Evolutionary conservation across 2,797 vertebrate species (phyloP), one percentile per base, ranked within the genome.

Genomic region (Myoxocephalus aenaeus): DNA sequence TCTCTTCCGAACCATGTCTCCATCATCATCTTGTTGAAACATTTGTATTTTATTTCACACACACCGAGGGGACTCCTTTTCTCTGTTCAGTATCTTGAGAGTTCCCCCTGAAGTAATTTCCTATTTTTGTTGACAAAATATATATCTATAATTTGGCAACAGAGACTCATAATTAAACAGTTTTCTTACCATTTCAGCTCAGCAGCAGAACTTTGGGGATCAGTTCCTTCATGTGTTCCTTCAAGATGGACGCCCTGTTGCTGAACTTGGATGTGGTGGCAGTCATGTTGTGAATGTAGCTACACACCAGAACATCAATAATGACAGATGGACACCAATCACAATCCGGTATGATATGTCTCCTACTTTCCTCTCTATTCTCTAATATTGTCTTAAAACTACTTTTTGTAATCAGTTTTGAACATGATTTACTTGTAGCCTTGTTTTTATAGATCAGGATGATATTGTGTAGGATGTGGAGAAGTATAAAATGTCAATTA

Each of bases 161-260:
- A 27, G 7, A 65, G 15, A 53, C 5, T 70, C 8, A 77, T 54
- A 42, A 42, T 65, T 81, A 40, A 88, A 66, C n/a, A 54, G 54
- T 70, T 38, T 76, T 73, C 44, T 84, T 81, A 66, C 80, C 83
- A 86, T 92, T 93, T 84, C 90, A 97, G 96, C 93, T 78, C 89
- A 88, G 69, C 94, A 96, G 72, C 94, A 93, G 82, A 94, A 94
- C 87, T 92, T 90, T 42, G 94, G 93, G 59, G 90, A 95, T 54
- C 88, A 84, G 6, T 97, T 97, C 82, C 94, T 98, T 79, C 96
- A 97, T 58, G 85, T 97, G 44, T 96, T 96, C 81, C 94, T 97
- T 59, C 77, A 93, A 88, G 95, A 97, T 77, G 96, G 96, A 85
- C 93, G 57, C 70, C 94, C 92, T 13, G 91, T 85, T 32, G 91